Evolutionary conservation across 2,797 vertebrate species (phyloP).

Genomic region (Karalla daura): DNA sequence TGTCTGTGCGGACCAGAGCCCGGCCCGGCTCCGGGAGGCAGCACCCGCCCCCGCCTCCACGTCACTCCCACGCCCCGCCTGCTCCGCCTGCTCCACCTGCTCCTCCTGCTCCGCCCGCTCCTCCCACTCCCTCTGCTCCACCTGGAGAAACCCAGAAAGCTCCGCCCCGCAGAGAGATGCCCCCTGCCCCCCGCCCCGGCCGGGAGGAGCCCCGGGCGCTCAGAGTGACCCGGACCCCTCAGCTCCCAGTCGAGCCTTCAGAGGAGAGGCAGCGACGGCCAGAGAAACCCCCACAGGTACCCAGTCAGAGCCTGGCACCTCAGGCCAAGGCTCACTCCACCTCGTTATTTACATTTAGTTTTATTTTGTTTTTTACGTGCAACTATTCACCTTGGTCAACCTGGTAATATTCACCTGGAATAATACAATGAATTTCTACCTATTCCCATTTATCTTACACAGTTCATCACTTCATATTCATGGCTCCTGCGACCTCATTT

Average conservation of each 20-base stretch:
- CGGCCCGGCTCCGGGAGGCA: slow-evolving; percentile 57
- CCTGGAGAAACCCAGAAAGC: slow-evolving; percentile 52
- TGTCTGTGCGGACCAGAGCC: slow-evolving; percentile 68
- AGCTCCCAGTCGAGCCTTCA: slow-evolving; percentile 77
- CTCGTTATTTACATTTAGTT: too few relatives aligned
- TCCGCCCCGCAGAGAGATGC: slow-evolving; percentile 54
- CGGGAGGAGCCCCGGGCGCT: slow-evolving; percentile 82
- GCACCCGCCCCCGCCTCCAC: slow-evolving; percentile 65
- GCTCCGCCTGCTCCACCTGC: too few relatives aligned
- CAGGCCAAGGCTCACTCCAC: too few relatives aligned
- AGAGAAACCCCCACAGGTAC: slow-evolving; percentile 73
- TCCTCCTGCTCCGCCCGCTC: slow-evolving; percentile 62
- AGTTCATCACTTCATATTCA: too few relatives aligned
- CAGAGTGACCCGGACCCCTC: slow-evolving; percentile 81
- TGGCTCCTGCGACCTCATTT: too few relatives aligned
- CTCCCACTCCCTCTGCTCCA: slow-evolving; percentile 50
- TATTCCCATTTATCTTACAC: too few relatives aligned
- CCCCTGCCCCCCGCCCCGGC: slow-evolving; percentile 63
- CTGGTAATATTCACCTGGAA: too few relatives aligned
- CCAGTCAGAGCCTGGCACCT: slow-evolving; percentile 17
- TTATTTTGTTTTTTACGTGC: too few relatives aligned
- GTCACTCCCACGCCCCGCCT: slow-evolving; percentile 53
- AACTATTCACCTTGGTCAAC: too few relatives aligned
- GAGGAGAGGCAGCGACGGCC: slow-evolving; percentile 83
- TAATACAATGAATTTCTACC: too few relatives aligned